A percentile compares a stretch with the other conserved stretches of the same genome.
Evolutionary conservation across 1,140 invertebrate species (phyloP).

Genomic region (Drosophila sechellia): DNA sequence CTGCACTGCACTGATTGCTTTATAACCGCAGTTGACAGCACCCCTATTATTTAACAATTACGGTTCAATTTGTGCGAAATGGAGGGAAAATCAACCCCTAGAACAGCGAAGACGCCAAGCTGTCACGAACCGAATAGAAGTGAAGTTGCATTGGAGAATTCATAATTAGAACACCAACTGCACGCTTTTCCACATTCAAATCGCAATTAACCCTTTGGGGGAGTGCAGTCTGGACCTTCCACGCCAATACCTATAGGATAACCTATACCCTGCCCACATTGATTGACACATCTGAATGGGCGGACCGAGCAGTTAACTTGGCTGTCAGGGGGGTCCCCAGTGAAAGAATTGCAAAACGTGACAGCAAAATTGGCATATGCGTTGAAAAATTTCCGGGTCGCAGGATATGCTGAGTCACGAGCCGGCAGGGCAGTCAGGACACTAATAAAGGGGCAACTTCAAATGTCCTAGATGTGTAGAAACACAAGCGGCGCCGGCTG

Average conservation of each 20-base stretch:
- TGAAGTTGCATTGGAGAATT: background rate
- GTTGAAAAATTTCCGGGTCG: constrained; percentile 54
- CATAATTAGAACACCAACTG: constrained; percentile 58
- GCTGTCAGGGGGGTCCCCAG: constrained; percentile 5
- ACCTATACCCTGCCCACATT: constrained; percentile 20
- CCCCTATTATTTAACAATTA: constrained; percentile 36
- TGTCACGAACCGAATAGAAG: constrained; percentile 3
- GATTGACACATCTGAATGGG: constrained; percentile 50
- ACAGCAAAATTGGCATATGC: constrained; percentile 78
- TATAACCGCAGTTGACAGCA: background rate
- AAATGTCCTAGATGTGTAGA: constrained; percentile 15
- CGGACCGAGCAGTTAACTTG: constrained; percentile 1
- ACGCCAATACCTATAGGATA: background rate
- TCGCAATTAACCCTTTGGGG: constrained; percentile 64
- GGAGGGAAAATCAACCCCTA: constrained; percentile 4
- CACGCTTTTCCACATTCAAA: constrained; percentile 63
- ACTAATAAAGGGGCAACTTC: constrained; percentile 53
- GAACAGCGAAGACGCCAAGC: constrained; percentile 1
- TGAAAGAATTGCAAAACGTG: constrained; percentile 58
- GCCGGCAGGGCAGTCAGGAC: constrained; percentile 30
- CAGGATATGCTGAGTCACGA: too few species aligned
- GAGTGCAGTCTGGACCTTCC: constrained; percentile 1
- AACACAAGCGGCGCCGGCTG: constrained; percentile 8
- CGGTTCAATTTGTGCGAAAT: constrained; percentile 25
- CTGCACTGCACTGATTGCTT: background rate